Evolutionary conservation across 2,888 invertebrate genomes (phyloP).

Genomic region (Xylota sylvarum): DNA sequence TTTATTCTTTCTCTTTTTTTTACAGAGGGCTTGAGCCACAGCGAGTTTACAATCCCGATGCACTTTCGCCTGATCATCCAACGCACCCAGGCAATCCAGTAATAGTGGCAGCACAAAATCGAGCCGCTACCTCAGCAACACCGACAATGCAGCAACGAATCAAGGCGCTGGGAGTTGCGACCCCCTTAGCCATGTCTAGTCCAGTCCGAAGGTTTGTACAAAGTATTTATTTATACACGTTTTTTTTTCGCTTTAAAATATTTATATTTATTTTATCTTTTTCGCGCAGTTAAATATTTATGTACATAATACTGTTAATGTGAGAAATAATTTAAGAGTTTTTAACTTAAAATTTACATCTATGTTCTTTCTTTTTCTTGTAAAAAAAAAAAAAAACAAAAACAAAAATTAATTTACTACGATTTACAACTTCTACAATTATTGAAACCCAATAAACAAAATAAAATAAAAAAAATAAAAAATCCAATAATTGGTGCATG

Average conservation of each 20-base stretch:
- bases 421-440: not conserved
- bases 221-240: not conserved
- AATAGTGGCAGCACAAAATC: constrained; percentile 85
- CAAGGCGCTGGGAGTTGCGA: constrained; percentile 95
- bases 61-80: constrained; percentile 87
- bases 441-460: constrained; percentile 5
- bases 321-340: constrained; percentile 31
- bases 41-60: constrained; percentile 87
- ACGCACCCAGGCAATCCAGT: constrained; percentile 82
- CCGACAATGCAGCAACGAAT: constrained; percentile 96
- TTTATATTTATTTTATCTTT: constrained; percentile 33
- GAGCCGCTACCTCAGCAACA: constrained; percentile 86
- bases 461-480: constrained; percentile 17
- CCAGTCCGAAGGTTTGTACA: constrained; percentile 91
- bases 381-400: not conserved
- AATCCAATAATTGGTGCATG: constrained; percentile 55
- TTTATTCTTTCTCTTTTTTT: constrained; percentile 13
- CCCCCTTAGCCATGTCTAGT: constrained; percentile 94
- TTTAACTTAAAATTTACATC: constrained; percentile 19
- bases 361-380: constrained; percentile 37
- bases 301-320: constrained; percentile 37
- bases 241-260: constrained; percentile 27
- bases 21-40: constrained; percentile 88
- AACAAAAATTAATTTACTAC: constrained; percentile 7
- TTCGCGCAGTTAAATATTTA: constrained; percentile 67